phyloP scores from a whole-genome alignment of 2,113 vertebrate species.

The Agapornis roseicollis region DNA sequence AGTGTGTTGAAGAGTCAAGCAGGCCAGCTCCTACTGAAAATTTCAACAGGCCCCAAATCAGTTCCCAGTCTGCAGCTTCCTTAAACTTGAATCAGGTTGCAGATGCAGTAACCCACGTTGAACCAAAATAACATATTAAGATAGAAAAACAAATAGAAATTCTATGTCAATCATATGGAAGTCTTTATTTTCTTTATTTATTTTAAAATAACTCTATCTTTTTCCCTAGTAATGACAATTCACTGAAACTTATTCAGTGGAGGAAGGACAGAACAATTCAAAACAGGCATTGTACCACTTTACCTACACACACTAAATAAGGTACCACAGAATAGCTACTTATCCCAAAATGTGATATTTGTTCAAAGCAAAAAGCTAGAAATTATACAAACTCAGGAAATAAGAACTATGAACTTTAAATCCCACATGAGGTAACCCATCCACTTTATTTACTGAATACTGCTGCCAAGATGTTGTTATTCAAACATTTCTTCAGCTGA shows the following conservation, averaged over 20 bases:
- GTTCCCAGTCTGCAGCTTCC: neutral
- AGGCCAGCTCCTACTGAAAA: neutral
- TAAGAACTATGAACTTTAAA: neutral
- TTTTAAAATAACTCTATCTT: neutral
- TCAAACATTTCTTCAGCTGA: neutral
- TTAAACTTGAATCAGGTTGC: neutral
- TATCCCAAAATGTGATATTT: neutral
- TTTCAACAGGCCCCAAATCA: neutral
- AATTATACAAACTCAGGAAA: neutral
- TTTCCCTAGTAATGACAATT: neutral
- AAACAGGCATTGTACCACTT: neutral
- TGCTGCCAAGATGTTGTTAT: neutral
- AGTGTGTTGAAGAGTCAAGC: neutral
- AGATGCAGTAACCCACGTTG: neutral
- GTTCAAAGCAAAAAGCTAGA: neutral
- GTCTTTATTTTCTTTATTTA: neutral
- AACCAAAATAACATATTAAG: neutral
- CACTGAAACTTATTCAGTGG: neutral
- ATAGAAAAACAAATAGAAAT: neutral
- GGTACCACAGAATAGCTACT: neutral
- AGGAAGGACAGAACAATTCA: neutral
- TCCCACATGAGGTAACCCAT: neutral
- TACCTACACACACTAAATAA: neutral
- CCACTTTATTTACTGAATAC: neutral
- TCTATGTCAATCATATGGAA: neutral